These are phyloP conservation scores for Myiothlypis chrysogaster DNA, from an alignment of 2,797 vertebrate species.

Conservation along the genomic window DNA sequence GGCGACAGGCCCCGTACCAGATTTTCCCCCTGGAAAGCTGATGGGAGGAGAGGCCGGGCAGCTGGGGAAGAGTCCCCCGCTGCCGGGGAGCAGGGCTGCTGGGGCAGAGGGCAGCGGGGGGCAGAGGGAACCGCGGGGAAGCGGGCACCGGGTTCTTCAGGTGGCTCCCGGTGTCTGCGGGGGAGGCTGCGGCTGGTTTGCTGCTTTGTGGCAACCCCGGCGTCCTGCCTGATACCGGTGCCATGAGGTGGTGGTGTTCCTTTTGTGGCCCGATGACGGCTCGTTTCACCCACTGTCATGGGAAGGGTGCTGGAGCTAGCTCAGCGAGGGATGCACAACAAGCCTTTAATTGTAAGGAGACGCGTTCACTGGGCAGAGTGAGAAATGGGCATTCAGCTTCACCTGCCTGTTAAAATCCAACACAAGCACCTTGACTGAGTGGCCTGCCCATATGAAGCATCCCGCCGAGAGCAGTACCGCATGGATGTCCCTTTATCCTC, in stretches of 20 bases:
- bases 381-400: not conserved
- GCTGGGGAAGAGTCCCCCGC: too few relatives aligned
- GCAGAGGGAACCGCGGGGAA: too few relatives aligned
- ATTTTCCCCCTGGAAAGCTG: not conserved
- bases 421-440: not conserved
- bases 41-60: not conserved
- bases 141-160: accelerated
- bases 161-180: too few relatives aligned
- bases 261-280: accelerated
- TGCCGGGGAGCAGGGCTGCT: accelerated
- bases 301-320: too few relatives aligned
- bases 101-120: not conserved
- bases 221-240: accelerated
- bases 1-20: too few relatives aligned
- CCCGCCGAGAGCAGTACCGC: not conserved
- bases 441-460: accelerated
- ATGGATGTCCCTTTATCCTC: not conserved
- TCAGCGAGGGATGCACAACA: accelerated
- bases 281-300: accelerated
- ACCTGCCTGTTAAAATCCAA: not conserved
- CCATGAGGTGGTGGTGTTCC: accelerated
- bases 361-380: not conserved
- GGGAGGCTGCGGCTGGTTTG: not conserved
- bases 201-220: accelerated
- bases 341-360: not conserved